Conservation (phyloP, 2,888 invertebrate genomes). For the Tipula vernalis region DNA sequence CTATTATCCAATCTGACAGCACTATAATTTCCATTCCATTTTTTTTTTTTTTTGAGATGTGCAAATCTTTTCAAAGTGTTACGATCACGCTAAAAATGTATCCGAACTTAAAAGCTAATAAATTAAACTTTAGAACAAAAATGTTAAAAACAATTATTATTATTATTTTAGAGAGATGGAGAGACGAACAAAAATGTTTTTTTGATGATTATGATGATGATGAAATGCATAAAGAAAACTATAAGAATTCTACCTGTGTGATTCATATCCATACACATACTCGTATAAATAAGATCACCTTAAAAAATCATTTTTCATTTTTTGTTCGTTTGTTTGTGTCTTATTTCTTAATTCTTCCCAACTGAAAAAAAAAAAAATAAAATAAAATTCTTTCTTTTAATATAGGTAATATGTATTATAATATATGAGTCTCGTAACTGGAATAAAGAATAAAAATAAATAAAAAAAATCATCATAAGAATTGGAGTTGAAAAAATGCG, state of each 20-base stretch:
- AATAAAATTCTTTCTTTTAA: background rate
- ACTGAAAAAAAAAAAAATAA: background rate
- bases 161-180: background rate
- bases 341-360: background rate
- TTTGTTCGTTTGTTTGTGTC: background rate
- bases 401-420: background rate
- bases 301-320: background rate
- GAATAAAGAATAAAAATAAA: background rate
- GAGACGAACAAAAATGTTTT: background rate
- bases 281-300: background rate
- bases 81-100: background rate
- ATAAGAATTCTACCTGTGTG: background rate
- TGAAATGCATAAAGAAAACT: background rate
- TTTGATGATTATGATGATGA: background rate
- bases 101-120: background rate
- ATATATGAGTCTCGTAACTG: background rate
- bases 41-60: background rate
- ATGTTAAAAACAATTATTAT: background rate
- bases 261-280: background rate
- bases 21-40: background rate
- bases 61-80: constrained; percentile 4
- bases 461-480: background rate
- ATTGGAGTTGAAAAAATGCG: background rate
- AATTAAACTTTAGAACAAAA: background rate
- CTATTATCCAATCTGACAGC: background rate